These are phyloP conservation scores for Ctenomys sociabilis DNA, from an alignment of 2,113 vertebrate species.

Conservation along the genomic window DNA sequence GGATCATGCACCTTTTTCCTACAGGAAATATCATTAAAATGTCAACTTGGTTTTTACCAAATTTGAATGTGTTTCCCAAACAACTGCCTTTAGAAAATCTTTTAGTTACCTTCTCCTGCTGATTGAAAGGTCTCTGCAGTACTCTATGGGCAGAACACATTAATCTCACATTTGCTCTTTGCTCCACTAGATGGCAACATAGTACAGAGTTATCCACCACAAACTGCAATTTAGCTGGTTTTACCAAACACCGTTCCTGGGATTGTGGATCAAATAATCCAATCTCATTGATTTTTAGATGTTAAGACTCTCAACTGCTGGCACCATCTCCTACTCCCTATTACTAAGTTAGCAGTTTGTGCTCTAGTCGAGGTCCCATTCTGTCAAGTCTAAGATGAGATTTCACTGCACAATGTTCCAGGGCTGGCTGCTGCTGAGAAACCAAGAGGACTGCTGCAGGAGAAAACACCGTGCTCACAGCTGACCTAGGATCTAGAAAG, in stretches of 20 bases:
- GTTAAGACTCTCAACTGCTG: background rate
- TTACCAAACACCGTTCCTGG: background rate
- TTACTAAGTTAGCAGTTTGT: background rate
- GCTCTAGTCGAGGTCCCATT: background rate
- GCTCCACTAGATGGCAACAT: conserved; percentile 82
- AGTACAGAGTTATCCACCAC: conserved; percentile 60
- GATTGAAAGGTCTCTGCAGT: background rate
- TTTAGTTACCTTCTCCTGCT: accelerated
- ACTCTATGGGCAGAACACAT: background rate
- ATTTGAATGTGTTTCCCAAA: background rate
- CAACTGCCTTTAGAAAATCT: background rate
- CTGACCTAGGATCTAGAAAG: background rate
- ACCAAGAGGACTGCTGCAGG: background rate
- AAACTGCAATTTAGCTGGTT: background rate
- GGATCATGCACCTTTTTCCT: background rate
- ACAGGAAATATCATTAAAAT: background rate
- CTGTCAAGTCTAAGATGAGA: background rate
- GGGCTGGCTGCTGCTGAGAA: background rate
- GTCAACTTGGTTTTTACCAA: background rate
- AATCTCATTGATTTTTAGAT: background rate
- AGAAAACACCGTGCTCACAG: background rate
- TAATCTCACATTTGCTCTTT: conserved; percentile 47
- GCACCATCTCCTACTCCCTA: background rate
- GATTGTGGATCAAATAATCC: background rate
- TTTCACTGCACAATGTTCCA: background rate